Evolutionary conservation across 2,797 vertebrate species (phyloP), one percentile per base, ranked within the genome.

Genomic region (Zalophus californianus): DNA sequence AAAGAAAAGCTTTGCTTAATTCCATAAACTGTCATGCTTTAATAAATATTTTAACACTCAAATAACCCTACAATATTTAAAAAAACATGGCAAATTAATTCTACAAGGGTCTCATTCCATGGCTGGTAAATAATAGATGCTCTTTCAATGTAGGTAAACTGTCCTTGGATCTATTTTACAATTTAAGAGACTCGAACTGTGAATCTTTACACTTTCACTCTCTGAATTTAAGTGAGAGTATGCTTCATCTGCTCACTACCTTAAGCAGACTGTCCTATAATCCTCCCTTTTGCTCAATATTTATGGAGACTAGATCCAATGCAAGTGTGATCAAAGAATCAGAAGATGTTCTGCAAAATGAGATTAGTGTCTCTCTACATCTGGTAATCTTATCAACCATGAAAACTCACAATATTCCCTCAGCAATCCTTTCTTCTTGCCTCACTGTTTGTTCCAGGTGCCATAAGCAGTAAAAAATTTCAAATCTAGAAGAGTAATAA

Each of bases 21-120:
- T 72, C 70, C 58, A 2, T 97, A 66, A 97, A 97, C 85, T 72
- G 64, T 85, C 83, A 75, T 66, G 88, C 92, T 92, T 95, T 88
- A 97, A 96, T 97, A 98, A 91, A 96, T 98, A 98, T 92, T 98
- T 97, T 93, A 97, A 92, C 0, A 27, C 80, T 60, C 10, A 94
- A 86, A 68, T 3, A 94, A 52, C 25, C 54, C 52, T 4, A 90
- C 11, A 50, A 21, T 41, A 83, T 75, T 27, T 94, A 9, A 9
- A 15, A 1, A 94, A 96, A 66, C 11, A 70, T 80, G 50, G 80
- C 66, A 84, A 90, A n/a, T 79, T 83, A 21, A 1, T 88, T 80
- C 66, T 97, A 50, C 21, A 96, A 72, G 68, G 92, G 78, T 0
- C 0, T 4, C 29, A 41, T 93, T 88, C 60, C 48, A 35, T 91